Evolutionary conservation across 1,140 invertebrate species (phyloP).

Genomic region (Drosophila ironensis): DNA sequence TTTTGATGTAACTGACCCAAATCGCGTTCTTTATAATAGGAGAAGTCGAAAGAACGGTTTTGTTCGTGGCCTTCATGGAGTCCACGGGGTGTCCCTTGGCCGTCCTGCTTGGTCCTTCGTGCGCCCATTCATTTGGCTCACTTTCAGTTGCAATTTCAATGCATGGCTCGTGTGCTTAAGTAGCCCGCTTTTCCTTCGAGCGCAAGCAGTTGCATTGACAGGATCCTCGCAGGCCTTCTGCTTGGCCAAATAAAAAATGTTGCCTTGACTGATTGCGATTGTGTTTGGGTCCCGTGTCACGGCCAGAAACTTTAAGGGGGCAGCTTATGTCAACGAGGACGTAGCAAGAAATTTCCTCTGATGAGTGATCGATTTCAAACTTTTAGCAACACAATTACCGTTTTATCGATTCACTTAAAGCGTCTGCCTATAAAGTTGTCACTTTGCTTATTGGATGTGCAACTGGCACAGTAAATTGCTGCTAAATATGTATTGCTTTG

Average conservation of each 20-base stretch:
- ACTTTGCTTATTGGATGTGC: slow-evolving; percentile 19
- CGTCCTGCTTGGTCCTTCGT: slow-evolving; percentile 18
- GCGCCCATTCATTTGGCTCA: slow-evolving; percentile 59
- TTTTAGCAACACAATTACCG: too few species aligned
- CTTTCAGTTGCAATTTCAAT: slow-evolving; percentile 71
- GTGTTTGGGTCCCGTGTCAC: slow-evolving; percentile 32
- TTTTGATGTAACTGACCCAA: slow-evolving; percentile 68
- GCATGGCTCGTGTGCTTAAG: slow-evolving; percentile 51
- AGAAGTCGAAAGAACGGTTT: slow-evolving; percentile 24
- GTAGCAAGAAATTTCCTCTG: slow-evolving; percentile 26
- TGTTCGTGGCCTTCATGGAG: slow-evolving; percentile 23
- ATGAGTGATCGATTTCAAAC: slow-evolving; percentile 22
- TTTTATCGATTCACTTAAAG: too few species aligned
- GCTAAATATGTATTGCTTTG: slow-evolving; percentile 42
- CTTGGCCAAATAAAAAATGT: neutral
- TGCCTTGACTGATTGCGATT: slow-evolving; percentile 26
- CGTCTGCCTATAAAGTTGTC: too few species aligned
- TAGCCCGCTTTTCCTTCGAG: slow-evolving; percentile 1
- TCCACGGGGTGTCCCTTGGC: slow-evolving; percentile 46
- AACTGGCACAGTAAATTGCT: slow-evolving; percentile 43
- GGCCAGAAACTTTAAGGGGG: slow-evolving; percentile 39
- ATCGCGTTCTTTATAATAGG: slow-evolving; percentile 28
- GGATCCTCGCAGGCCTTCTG: neutral
- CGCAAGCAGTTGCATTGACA: slow-evolving; percentile 40
- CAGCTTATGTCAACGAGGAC: slow-evolving; percentile 22